Conservation (phyloP, 1,140 invertebrate genomes). For the Diorhabda sublineata region DNA sequence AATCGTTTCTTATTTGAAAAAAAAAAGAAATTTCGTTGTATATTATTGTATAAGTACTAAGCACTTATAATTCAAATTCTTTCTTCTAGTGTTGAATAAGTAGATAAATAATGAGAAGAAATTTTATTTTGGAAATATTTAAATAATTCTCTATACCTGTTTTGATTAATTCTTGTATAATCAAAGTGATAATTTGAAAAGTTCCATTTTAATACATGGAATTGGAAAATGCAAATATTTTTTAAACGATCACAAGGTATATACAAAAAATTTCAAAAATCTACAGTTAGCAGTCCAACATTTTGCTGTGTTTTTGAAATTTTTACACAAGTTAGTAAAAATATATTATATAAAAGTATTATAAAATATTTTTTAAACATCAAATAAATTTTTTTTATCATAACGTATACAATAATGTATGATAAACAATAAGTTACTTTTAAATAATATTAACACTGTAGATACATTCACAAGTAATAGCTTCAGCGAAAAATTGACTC, state of each 20-base stretch:
- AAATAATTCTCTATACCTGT: too few relatives aligned
- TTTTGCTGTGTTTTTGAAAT: constrained; percentile 23
- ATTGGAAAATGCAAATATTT: background rate
- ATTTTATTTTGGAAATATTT: too few relatives aligned
- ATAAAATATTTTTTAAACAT: constrained; percentile 32
- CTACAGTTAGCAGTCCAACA: constrained; percentile 10
- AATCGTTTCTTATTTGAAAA: too few relatives aligned
- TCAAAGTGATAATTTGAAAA: too few relatives aligned
- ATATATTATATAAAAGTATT: constrained; percentile 32
- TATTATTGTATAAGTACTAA: too few relatives aligned
- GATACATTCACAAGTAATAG: constrained; percentile 17
- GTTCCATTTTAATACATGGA: too few relatives aligned
- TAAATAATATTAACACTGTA: constrained; percentile 21
- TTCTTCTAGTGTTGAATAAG: too few relatives aligned
- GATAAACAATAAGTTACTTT: constrained; percentile 29
- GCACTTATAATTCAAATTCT: too few relatives aligned
- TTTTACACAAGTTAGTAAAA: constrained; percentile 30
- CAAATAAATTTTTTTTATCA: constrained; percentile 25
- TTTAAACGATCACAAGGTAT: background rate
- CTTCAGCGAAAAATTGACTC: background rate
- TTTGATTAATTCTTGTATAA: too few relatives aligned
- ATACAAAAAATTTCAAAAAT: constrained; percentile 20
- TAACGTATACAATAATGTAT: constrained; percentile 28
- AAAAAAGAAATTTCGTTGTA: too few relatives aligned
- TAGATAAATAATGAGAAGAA: too few relatives aligned